A percentile compares a stretch with the other conserved stretches of the same genome.
Conservation (phyloP, 37 sponge, comb jelly and placozoan species). For the Oscarella lobularis region DNA sequence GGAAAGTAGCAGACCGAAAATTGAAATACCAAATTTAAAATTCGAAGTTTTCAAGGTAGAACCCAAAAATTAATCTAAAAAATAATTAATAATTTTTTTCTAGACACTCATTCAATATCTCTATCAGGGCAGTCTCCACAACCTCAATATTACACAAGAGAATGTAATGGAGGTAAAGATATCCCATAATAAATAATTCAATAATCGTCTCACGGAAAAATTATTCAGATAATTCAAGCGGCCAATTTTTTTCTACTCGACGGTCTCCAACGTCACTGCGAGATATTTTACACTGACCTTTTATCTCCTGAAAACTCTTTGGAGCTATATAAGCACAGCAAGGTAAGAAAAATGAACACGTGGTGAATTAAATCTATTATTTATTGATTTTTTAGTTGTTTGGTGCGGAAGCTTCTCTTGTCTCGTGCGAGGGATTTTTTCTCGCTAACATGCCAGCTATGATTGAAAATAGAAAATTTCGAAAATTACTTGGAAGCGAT, state of each 20-base stretch:
- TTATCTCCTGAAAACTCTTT: neutral
- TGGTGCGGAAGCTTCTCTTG: neutral
- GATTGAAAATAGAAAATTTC: neutral
- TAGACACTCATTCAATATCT: neutral
- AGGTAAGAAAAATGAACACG: too few relatives aligned
- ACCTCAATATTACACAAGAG: neutral
- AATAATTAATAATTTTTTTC: neutral
- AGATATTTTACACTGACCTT: neutral
- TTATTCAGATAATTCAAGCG: neutral
- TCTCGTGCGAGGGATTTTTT: neutral
- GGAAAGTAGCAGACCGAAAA: neutral
- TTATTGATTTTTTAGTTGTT: neutral
- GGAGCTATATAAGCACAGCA: neutral
- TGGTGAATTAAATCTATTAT: too few relatives aligned
- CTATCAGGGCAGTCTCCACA: neutral
- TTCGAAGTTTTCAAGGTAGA: neutral
- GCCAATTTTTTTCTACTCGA: constrained; percentile 1
- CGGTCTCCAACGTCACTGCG: neutral
- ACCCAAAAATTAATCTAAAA: neutral
- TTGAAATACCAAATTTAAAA: neutral
- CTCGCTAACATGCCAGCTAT: neutral
- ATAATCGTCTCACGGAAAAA: too few relatives aligned
- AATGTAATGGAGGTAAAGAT: neutral
- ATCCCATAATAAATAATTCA: too few relatives aligned
- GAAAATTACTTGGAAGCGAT: neutral